Evolutionary conservation across 2,113 vertebrate species (phyloP).

Genomic region (Tapirus terrestris): DNA sequence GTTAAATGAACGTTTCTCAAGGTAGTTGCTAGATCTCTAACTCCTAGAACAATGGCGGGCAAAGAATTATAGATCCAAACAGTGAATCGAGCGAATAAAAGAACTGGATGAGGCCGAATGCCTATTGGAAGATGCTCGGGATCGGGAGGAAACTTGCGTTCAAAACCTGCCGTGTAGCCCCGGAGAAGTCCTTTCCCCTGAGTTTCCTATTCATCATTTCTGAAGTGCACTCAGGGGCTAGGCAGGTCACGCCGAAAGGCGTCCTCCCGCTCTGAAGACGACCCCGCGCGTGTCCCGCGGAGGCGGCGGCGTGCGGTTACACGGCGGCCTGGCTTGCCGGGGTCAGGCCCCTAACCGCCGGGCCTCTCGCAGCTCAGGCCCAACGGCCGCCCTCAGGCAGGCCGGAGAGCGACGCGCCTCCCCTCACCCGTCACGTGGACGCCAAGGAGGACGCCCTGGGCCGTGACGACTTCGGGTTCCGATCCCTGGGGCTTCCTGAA

Average conservation of each 20-base stretch:
- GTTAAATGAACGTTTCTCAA: background rate
- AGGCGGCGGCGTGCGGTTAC: background rate
- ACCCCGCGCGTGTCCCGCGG: background rate
- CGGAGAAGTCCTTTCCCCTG: background rate
- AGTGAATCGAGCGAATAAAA: background rate
- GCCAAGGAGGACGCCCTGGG: constrained; percentile 74
- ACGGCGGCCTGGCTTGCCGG: too few relatives aligned
- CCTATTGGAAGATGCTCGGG: background rate
- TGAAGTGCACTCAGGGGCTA: background rate
- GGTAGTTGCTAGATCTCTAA: background rate
- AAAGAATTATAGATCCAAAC: background rate
- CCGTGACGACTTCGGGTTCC: constrained; percentile 58
- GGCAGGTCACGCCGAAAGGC: too few relatives aligned
- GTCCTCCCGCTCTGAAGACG: background rate
- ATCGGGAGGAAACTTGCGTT: background rate
- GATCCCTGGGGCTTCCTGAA: constrained; percentile 36
- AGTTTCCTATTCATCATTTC: background rate
- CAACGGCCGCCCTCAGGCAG: background rate
- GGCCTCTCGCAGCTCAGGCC: background rate
- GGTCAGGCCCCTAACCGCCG: background rate
- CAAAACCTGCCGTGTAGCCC: background rate
- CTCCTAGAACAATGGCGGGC: background rate
- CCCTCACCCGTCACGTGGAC: constrained; percentile 78
- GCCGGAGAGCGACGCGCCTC: background rate
- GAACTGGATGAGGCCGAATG: background rate